Evolutionary conservation across 2,797 vertebrate species (phyloP).

Genomic region (Oryzias sinensis): DNA sequence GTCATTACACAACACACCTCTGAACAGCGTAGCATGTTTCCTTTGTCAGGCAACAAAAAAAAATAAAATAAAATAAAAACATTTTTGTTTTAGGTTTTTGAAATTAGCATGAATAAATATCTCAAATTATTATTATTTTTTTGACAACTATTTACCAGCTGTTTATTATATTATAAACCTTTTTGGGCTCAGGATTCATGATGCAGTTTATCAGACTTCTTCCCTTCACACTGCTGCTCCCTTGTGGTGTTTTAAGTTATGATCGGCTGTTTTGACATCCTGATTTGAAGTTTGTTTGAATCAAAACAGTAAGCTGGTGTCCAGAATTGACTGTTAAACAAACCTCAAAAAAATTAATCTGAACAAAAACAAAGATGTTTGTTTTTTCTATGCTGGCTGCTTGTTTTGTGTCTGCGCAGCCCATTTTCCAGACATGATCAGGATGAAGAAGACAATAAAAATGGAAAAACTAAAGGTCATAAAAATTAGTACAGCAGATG

Average conservation of each 20-base stretch:
- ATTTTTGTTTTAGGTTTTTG: background rate
- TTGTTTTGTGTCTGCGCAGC: no score
- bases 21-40: background rate
- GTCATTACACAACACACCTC: constrained; percentile 45
- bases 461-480: no score
- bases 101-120: background rate
- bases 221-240: constrained; percentile 78
- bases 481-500: no score
- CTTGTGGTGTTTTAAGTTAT: constrained; percentile 71
- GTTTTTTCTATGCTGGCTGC: no score
- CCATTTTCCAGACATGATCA: no score
- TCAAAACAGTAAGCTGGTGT: no score
- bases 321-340: no score
- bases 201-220: constrained; percentile 29
- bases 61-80: background rate
- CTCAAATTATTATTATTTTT: background rate
- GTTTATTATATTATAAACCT: background rate
- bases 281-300: no score
- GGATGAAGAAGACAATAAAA: no score
- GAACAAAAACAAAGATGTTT: no score
- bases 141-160: background rate
- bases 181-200: constrained; percentile 2
- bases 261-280: constrained; percentile 30
- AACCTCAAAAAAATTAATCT: no score
- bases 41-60: background rate